A percentile compares a stretch with the other conserved stretches of the same genome.
These are phyloP conservation scores for Drosophila pseudotalamancana DNA, from an alignment of 2,888 invertebrate species.

Conservation along the genomic window DNA sequence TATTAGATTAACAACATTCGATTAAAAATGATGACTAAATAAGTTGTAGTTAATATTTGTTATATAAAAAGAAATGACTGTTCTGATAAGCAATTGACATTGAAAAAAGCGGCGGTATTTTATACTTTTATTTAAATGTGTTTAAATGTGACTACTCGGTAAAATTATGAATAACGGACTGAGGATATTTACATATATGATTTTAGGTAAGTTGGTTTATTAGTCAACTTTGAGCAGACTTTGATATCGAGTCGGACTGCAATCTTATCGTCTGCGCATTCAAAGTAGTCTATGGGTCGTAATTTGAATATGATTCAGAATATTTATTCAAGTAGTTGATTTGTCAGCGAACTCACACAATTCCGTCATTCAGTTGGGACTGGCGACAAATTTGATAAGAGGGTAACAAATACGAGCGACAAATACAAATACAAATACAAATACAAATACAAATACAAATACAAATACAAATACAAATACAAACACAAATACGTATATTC, in stretches of 20 bases:
- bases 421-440: background rate
- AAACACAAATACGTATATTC: background rate
- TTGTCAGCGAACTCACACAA: slow-evolving; percentile 34
- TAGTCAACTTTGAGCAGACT: slow-evolving; percentile 14
- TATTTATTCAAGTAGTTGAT: slow-evolving; percentile 14
- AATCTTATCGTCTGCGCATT: slow-evolving; percentile 39
- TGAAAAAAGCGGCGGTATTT: too few species aligned
- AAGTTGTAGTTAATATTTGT: background rate
- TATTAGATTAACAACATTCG: background rate
- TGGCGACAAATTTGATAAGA: slow-evolving; percentile 35
- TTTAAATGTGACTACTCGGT: too few species aligned
- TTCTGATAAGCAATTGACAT: background rate
- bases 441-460: background rate
- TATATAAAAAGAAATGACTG: background rate
- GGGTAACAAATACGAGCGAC: background rate
- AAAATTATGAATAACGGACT: too few species aligned
- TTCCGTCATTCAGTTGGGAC: slow-evolving; percentile 25
- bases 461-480: background rate
- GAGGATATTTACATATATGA: background rate
- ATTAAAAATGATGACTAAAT: background rate
- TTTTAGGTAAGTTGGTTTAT: slow-evolving; percentile 20
- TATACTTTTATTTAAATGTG: too few species aligned
- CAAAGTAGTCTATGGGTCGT: slow-evolving; percentile 5
- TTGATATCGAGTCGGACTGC: background rate
- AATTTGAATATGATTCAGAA: slow-evolving; percentile 57